phyloP scores from a whole-genome alignment of 2,888 invertebrate species.

The Acholoe squamosa region DNA sequence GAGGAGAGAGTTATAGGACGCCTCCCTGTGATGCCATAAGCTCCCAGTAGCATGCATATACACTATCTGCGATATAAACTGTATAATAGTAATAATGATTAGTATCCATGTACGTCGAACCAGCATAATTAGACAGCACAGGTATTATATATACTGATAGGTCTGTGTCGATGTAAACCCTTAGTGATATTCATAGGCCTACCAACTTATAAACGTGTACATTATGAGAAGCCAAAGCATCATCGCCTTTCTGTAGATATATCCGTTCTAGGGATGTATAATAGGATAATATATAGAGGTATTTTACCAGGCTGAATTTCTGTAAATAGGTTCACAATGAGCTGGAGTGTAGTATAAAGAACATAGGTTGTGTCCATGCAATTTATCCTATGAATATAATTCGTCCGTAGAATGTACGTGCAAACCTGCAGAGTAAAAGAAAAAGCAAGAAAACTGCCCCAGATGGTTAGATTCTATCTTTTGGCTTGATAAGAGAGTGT shows the following conservation, averaged over 20 bases:
- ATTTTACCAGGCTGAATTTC: conserved; percentile 11
- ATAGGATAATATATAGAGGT: neutral
- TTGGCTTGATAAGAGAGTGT: neutral
- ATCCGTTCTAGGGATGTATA: conserved; percentile 52
- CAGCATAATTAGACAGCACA: conserved; percentile 15
- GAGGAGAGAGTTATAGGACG: neutral
- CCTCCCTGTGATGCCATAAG: conserved; percentile 45
- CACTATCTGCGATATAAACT: conserved; percentile 57
- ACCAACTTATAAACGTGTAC: neutral
- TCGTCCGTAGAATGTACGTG: conserved; percentile 36
- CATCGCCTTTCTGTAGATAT: conserved; percentile 45
- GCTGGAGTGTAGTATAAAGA: neutral
- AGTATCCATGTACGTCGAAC: neutral
- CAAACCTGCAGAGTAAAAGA: conserved; percentile 15
- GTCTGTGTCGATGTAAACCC: neutral
- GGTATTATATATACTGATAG: neutral
- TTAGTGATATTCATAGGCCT: conserved; percentile 1
- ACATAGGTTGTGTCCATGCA: neutral
- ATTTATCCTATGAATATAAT: conserved; percentile 8
- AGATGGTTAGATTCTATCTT: neutral
- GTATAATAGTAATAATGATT: neutral
- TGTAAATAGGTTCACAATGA: conserved; percentile 1
- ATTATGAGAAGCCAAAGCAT: conserved; percentile 26
- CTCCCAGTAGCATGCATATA: neutral
- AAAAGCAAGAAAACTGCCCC: neutral